Conservation (phyloP, 1,140 invertebrate species). For the Drosophila lini region DNA sequence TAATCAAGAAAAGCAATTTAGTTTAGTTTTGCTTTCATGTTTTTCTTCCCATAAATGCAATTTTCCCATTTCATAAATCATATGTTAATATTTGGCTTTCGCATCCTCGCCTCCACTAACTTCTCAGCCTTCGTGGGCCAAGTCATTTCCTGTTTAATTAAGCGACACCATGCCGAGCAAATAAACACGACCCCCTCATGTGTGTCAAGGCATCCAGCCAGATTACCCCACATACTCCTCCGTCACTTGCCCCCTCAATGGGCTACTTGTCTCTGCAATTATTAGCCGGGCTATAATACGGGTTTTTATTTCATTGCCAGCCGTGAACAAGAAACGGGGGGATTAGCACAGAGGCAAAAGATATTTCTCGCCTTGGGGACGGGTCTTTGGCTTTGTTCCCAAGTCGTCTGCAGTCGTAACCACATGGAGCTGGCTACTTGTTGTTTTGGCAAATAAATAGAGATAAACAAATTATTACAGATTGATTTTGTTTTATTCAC, state of each 20-base stretch:
- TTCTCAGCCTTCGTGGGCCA: slow-evolving; percentile 2
- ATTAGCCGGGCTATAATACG: slow-evolving; percentile 55
- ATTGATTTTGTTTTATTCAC: not conserved
- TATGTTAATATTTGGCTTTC: slow-evolving; percentile 50
- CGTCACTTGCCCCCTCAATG: not conserved
- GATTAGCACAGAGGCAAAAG: not conserved
- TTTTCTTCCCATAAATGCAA: not conserved
- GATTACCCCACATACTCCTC: slow-evolving; percentile 5
- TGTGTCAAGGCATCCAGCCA: slow-evolving; percentile 6
- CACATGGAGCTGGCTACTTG: not conserved
- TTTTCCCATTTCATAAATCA: slow-evolving; percentile 51
- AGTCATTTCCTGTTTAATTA: slow-evolving; percentile 62
- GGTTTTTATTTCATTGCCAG: slow-evolving; percentile 18
- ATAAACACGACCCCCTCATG: slow-evolving; percentile 31
- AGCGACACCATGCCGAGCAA: slow-evolving; percentile 57
- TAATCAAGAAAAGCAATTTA: not conserved
- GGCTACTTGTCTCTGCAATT: slow-evolving; percentile 46
- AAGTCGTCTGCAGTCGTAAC: not conserved
- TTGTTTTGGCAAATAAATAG: not conserved
- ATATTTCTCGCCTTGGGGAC: not conserved
- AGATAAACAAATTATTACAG: not conserved
- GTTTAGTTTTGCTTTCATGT: too few relatives aligned
- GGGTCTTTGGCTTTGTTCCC: not conserved
- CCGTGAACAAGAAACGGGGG: not conserved
- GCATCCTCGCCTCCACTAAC: not conserved